Percentiles rank a stretch among this genome's conserved stretches.
These are phyloP conservation scores for Agonopterix subpropinquella DNA, from an alignment of 2,888 invertebrate species.

Conservation along the genomic window DNA sequence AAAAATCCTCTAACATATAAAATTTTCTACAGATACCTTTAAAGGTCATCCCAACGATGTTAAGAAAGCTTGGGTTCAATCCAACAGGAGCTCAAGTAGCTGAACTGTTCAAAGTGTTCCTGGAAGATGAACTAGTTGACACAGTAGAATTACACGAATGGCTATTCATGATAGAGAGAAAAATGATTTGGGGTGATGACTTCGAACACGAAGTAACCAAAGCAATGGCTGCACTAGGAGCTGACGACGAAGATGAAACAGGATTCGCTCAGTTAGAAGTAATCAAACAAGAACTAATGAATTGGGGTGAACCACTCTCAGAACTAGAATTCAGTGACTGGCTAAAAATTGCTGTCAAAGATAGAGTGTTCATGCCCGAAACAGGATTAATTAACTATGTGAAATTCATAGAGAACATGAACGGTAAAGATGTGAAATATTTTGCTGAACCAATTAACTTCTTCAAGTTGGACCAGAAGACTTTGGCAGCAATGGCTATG, in stretches of 20 bases:
- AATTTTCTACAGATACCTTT: constrained; percentile 38
- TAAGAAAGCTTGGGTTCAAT: constrained; percentile 59
- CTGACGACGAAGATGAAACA: constrained; percentile 49
- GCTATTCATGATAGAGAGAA: constrained; percentile 62
- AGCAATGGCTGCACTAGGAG: constrained; percentile 50
- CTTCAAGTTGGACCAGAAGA: constrained; percentile 63
- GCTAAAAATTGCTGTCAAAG: constrained; percentile 44
- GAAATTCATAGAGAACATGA: constrained; percentile 64
- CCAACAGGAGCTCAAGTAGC: constrained; percentile 52
- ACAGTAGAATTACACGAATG: constrained; percentile 59
- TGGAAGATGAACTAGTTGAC: constrained; percentile 62
- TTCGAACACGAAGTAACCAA: constrained; percentile 47
- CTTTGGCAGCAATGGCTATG: constrained; percentile 36
- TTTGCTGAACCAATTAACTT: constrained; percentile 53
- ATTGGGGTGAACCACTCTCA: constrained; percentile 56
- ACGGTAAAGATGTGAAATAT: constrained; percentile 37
- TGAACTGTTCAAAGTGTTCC: constrained; percentile 39
- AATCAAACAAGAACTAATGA: constrained; percentile 45
- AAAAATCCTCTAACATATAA: not conserved
- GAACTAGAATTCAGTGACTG: constrained; percentile 59
- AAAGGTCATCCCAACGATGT: constrained; percentile 45
- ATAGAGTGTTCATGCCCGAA: constrained; percentile 47
- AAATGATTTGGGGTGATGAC: constrained; percentile 59
- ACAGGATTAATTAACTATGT: constrained; percentile 42
- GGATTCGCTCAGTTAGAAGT: constrained; percentile 44